These are phyloP conservation scores for Pleuronectes platessa DNA, from an alignment of 2,113 vertebrate species.

Conservation along the genomic window DNA sequence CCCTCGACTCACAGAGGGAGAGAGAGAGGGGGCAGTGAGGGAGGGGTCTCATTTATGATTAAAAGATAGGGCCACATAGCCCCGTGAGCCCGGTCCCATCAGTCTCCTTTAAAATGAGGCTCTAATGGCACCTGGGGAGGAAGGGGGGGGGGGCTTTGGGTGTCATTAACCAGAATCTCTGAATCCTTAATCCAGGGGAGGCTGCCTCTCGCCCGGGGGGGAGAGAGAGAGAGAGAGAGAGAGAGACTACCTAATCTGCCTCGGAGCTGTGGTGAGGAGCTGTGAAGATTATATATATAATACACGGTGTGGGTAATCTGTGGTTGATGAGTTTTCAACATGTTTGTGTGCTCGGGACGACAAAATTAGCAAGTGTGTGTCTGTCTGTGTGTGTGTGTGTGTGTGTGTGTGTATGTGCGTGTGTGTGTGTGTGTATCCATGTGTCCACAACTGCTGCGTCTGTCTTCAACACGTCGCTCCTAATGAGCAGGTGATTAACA, in stretches of 20 bases:
- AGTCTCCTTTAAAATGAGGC: conserved; percentile 72
- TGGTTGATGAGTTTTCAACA: conserved; percentile 5
- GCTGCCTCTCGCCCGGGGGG: conserved; percentile 34
- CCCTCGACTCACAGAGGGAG: conserved; percentile 51
- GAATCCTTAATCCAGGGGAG: conserved; percentile 61
- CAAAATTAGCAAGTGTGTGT: conserved; percentile 18
- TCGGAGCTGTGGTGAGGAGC: conserved; percentile 6
- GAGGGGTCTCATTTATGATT: conserved; percentile 76
- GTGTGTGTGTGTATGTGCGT: conserved; percentile 25
- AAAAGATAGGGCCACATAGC: conserved; percentile 76
- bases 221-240: background rate
- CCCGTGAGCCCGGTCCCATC: conserved; percentile 69
- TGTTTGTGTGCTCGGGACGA: conserved; percentile 9
- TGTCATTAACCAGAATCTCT: conserved; percentile 70
- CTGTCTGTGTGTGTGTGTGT: background rate
- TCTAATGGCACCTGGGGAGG: conserved; percentile 71
- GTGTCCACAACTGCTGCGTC: conserved; percentile 32
- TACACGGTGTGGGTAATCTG: conserved; percentile 6
- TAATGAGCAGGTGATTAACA: conserved; percentile 77
- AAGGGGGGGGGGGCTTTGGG: conserved; percentile 51
- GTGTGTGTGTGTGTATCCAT: conserved; percentile 16
- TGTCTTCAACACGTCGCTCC: conserved; percentile 56
- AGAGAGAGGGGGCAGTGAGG: conserved; percentile 40
- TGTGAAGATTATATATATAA: background rate
- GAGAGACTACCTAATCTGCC: conserved; percentile 21